Evolutionary conservation across 1,140 invertebrate genomes (phyloP), one percentile per base, ranked within the genome.

Genomic region (Drosophila tristis): DNA sequence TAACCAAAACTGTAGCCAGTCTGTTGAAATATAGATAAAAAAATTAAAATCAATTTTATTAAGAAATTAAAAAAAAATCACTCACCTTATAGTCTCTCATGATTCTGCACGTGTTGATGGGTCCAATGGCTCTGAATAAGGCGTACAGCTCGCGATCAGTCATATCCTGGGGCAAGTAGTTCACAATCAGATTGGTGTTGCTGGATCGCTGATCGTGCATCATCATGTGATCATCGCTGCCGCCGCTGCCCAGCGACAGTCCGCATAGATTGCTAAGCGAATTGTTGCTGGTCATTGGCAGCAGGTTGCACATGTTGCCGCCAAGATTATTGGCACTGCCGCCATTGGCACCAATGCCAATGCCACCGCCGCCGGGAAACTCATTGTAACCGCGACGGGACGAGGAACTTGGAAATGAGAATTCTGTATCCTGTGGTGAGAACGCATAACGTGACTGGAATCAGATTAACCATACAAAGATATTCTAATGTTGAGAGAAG

Each of bases 1-100:
- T 98, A 99, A 13, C 98, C 98, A 92, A 97, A 99, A 92, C 97
- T 98, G 92, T 99, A 99, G 23, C 97, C 97, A 92, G 97, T 98
- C 94, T 97, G 93, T 49, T 94, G 56, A 35, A 57, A 20, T 20
- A 20, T 11, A 35, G 26, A 51, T 20, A 1, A 43, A 1, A 7
- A 51, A 5, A n/a, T 42, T 31, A 31, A 8, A 8, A 31, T 8
- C 7, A 8, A 8, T 35, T 11, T 9, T 15, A 6, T 29, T 35
- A 45, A 53, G 5, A 2, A 58, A 44, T 51, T 43, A 44, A 48
- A 8, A 54, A 31, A 31, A 13, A 6, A n/a, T 13, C 9, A 82
- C 92, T 92, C 78, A 96, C 96, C 94, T 96, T 96, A 86, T 96
- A 96, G 89, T 98, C 97, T 90, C 97, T 96, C 95, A 99, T 98